A percentile compares a stretch with the other conserved stretches of the same genome.
Conservation (phyloP, 2,888 invertebrate species). For the Eristalis tenax region DNA sequence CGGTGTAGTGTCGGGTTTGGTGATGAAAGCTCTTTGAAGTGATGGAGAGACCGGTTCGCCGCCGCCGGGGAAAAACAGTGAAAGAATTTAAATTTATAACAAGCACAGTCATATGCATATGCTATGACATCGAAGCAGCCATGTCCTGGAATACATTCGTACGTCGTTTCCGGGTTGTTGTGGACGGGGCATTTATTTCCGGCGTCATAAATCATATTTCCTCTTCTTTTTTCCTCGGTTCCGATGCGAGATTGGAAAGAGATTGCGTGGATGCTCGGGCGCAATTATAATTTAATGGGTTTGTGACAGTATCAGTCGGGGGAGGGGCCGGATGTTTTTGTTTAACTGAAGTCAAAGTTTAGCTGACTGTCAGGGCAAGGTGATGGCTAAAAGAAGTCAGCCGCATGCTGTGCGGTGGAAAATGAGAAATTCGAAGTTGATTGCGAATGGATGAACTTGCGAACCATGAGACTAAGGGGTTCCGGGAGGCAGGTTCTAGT, state of each 20-base stretch:
- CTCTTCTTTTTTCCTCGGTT: not conserved
- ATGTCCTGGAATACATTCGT: slow-evolving; percentile 1
- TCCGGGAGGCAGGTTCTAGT: no score
- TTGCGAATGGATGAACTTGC: not conserved
- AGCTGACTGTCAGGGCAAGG: not conserved
- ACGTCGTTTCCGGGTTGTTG: slow-evolving; percentile 15
- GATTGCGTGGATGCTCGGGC: not conserved
- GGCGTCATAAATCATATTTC: slow-evolving; percentile 31
- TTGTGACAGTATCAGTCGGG: slow-evolving; percentile 12
- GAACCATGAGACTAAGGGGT: no score
- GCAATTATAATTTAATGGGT: slow-evolving; percentile 27
- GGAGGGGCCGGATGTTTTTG: not conserved
- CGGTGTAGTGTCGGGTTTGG: not conserved
- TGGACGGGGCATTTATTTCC: slow-evolving; percentile 15
- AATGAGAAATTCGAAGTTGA: not conserved
- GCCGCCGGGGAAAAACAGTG: not conserved
- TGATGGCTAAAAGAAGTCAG: not conserved
- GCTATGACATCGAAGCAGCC: not conserved
- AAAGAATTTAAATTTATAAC: slow-evolving; percentile 48
- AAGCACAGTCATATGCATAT: not conserved
- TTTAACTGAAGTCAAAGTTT: not conserved
- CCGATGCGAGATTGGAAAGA: not conserved
- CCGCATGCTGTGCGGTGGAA: not conserved
- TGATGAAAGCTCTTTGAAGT: slow-evolving; percentile 33
- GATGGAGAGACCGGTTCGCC: not conserved